Conservation (phyloP, 2,113 vertebrate genomes). For the Otis tarda region DNA sequence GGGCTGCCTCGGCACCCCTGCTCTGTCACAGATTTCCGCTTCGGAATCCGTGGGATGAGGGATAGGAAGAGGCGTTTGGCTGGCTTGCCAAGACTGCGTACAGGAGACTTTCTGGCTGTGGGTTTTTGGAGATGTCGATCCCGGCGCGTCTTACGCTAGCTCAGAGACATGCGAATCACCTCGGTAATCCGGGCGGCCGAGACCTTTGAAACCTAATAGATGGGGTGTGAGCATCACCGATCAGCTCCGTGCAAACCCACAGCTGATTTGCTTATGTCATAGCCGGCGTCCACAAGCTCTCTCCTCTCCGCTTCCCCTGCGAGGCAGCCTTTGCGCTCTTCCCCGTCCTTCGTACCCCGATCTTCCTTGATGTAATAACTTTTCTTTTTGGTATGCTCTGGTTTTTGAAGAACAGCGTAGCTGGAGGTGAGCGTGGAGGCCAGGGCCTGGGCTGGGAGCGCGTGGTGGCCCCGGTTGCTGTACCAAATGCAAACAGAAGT, state of each 20-base stretch:
- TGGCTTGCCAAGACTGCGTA: not conserved
- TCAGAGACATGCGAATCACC: not conserved
- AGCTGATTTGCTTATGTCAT: not conserved
- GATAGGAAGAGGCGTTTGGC: not conserved
- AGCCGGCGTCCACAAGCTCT: not conserved
- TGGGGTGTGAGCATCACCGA: not conserved
- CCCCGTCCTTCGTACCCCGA: not conserved
- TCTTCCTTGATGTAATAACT: not conserved
- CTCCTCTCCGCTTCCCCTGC: not conserved
- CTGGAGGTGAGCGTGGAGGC: not conserved
- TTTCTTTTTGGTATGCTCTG: not conserved
- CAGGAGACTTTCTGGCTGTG: not conserved
- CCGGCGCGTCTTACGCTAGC: fast-evolving
- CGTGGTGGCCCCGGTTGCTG: not conserved
- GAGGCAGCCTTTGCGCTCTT: not conserved
- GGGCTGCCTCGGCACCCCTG: not conserved
- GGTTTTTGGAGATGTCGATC: not conserved
- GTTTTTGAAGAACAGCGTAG: not conserved
- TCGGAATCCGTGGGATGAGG: not conserved
- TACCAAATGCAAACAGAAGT: not conserved
- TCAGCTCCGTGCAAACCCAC: not conserved
- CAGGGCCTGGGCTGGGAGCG: not conserved
- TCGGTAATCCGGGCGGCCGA: fast-evolving
- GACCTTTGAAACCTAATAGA: not conserved
- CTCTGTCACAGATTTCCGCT: not conserved